phyloP scores from a whole-genome alignment of 2,888 invertebrate genomes.

The Melanargia galathea region DNA sequence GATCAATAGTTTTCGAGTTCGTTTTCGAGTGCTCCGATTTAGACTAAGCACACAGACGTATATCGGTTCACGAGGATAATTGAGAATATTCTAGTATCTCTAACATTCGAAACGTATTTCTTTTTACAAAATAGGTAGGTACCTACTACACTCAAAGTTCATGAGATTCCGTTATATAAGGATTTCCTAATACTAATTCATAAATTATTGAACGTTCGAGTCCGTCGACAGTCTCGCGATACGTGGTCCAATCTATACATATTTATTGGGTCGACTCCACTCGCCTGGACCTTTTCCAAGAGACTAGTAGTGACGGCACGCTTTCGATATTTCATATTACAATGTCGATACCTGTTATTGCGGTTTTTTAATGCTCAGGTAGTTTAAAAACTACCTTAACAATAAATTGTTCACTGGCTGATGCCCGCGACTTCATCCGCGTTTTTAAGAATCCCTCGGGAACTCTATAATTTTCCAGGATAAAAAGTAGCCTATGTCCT shows the following conservation, averaged over 20 bases:
- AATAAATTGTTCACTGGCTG: neutral
- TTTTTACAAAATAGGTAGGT: neutral
- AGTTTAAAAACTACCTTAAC: too few species aligned
- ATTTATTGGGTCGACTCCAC: conserved; percentile 57
- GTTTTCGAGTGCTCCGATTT: too few species aligned
- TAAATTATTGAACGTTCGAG: conserved; percentile 3
- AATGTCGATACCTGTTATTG: neutral
- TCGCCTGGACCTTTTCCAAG: conserved; percentile 55
- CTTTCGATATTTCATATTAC: neutral
- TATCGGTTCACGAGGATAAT: too few species aligned
- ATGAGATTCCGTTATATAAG: neutral
- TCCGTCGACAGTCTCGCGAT: conserved; percentile 33
- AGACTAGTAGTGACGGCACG: conserved; percentile 9
- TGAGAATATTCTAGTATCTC: too few species aligned
- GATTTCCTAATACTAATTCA: conserved; percentile 7
- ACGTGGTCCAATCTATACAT: conserved; percentile 57
- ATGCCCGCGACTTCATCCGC: too few species aligned
- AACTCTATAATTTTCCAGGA: too few species aligned
- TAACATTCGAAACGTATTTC: too few species aligned
- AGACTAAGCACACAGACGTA: too few species aligned
- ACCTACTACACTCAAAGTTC: neutral
- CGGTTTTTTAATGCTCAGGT: neutral
- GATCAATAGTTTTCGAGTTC: too few species aligned
- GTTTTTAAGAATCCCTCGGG: too few species aligned
- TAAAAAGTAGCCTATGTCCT: too few species aligned